Conservation (phyloP, 2,113 vertebrate species). For the Triplophysa tibetana region DNA sequence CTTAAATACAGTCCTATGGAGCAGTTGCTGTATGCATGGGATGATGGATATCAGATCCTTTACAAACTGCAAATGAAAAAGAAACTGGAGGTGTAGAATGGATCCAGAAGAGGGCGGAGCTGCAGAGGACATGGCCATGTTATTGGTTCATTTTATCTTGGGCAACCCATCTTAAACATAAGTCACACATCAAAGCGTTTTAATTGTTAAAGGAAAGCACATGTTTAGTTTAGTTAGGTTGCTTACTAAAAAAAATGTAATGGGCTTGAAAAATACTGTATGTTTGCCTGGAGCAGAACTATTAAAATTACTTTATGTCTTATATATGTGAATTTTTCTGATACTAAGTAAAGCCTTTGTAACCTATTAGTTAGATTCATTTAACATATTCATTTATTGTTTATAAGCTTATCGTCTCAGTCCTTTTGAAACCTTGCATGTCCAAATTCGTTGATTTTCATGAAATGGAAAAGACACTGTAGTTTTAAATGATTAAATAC, state of each 20-base stretch:
- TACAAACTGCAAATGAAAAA: constrained; percentile 94
- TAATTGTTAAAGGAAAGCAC: neutral
- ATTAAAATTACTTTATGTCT: constrained; percentile 12
- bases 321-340: neutral
- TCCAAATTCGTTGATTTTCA: too few relatives aligned
- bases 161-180: neutral
- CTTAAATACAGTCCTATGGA: constrained; percentile 92
- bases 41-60: constrained; percentile 95
- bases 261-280: neutral
- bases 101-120: neutral
- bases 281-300: constrained; percentile 38
- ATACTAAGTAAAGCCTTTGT: neutral
- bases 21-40: constrained; percentile 94
- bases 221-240: neutral
- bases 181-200: neutral
- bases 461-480: too few relatives aligned
- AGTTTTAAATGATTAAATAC: too few relatives aligned
- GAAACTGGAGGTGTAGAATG: constrained; percentile 75
- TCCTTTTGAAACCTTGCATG: too few relatives aligned
- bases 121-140: constrained; percentile 1
- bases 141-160: neutral
- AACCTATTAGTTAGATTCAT: neutral
- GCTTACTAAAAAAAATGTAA: constrained; percentile 1
- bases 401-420: neutral
- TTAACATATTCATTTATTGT: neutral